These are phyloP conservation scores for Uropsilus gracilis DNA, from an alignment of 2,113 vertebrate species.

Conservation along the genomic window DNA sequence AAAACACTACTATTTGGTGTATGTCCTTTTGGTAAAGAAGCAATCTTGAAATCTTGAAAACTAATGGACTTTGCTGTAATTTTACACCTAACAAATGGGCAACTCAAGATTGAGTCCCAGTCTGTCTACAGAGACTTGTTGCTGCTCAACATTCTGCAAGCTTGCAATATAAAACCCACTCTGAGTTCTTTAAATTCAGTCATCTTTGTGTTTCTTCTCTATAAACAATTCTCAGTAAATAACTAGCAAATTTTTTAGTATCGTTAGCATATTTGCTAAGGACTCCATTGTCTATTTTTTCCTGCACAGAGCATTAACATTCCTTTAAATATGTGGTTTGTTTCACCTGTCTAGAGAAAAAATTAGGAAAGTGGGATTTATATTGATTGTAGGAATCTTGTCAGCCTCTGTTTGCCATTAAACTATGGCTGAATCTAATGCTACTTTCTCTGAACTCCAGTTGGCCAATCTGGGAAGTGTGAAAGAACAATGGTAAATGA, in stretches of 20 bases:
- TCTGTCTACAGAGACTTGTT: neutral
- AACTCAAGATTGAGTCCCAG: neutral
- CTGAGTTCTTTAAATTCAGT: neutral
- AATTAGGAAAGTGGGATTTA: neutral
- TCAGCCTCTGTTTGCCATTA: neutral
- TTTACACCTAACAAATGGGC: neutral
- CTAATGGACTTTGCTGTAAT: neutral
- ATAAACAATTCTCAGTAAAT: neutral
- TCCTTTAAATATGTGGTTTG: neutral
- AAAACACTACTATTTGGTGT: neutral
- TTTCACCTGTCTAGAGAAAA: neutral
- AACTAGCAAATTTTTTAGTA: neutral
- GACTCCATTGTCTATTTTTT: neutral
- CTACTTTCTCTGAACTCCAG: neutral
- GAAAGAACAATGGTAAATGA: constrained; percentile 5
- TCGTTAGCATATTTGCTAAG: neutral
- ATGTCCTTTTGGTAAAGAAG: neutral
- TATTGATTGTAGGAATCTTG: neutral
- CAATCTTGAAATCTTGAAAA: neutral
- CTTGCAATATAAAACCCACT: neutral
- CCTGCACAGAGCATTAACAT: neutral
- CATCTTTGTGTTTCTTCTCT: neutral
- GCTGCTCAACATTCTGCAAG: neutral
- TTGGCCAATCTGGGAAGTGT: neutral
- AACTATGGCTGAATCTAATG: neutral